Evolutionary conservation across 2,113 vertebrate genomes (phyloP), one percentile per base, ranked within the genome.

Genomic region (Thamnophis sirtalis): DNA sequence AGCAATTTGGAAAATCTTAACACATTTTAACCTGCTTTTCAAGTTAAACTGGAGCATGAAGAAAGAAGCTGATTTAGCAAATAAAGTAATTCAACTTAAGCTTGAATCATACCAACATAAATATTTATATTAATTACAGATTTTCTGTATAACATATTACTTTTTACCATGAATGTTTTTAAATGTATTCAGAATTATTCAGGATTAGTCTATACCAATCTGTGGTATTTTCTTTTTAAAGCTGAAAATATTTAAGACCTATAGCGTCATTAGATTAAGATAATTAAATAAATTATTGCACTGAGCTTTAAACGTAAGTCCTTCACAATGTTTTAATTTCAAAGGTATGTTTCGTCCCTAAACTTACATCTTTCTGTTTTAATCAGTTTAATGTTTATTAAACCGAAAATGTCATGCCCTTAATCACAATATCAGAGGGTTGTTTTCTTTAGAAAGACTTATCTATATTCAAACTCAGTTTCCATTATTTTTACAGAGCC

Each of bases 321-420:
- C 54, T 84, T 89, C 49, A 91, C 9, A 91, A 60, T 9, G 50
- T 85, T 92, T 21, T 80, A 89, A 53, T 26, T n/a, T 56, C 26
- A 93, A 94, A 90, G 92, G 0, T 11, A 68, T 63, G 91, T 58
- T 50, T 63, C 93, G 93, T 0, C 2, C 92, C 86, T 43, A 93
- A 89, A 51, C 1, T 33, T 94, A 22, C 93, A 48, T 49, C 89
- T 84, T 73, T 91, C 43, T 87, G 21, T 87, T n/a, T 9, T 0
- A 85, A 33, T 1, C 7, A 50, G 10, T 85, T 24, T 88, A 58
- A 85, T 84, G 5, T 3, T 91, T 21, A 68, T 49, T 56, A 91
- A 0, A 89, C 54, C 63, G 4, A 33, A 80, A 28, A n/a, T 60
- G 49, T 94, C 87, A 4, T 33, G 50, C 9, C 87, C 17, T 26